phyloP scores from a whole-genome alignment of 2,888 invertebrate genomes.

The Calameuta filiformis region DNA sequence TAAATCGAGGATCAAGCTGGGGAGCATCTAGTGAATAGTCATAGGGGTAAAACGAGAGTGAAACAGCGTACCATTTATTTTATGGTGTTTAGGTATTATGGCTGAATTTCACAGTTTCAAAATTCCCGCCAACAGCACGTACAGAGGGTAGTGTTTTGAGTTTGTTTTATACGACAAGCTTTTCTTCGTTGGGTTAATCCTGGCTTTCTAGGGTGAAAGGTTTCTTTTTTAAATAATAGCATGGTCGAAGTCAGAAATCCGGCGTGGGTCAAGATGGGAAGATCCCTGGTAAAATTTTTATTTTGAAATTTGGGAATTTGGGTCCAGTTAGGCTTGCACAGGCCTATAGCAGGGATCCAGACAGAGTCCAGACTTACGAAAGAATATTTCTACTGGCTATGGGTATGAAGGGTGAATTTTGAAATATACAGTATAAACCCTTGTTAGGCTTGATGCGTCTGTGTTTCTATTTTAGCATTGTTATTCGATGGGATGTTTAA shows the following conservation, averaged over 20 bases:
- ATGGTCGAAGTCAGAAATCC: not conserved
- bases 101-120: not conserved
- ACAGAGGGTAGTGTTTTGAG: not conserved
- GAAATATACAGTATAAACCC: not conserved
- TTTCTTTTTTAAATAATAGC: not conserved
- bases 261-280: not conserved
- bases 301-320: not conserved
- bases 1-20: not conserved
- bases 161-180: not conserved
- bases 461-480: not conserved
- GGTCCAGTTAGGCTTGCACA: not conserved
- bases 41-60: not conserved
- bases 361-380: not conserved
- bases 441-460: not conserved
- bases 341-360: not conserved
- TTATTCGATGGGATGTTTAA: not conserved
- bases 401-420: not conserved
- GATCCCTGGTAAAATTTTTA: not conserved
- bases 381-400: not conserved
- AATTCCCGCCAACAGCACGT: not conserved
- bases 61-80: not conserved
- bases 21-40: not conserved
- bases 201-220: not conserved
- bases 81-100: not conserved
- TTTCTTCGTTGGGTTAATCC: not conserved